phyloP scores from a whole-genome alignment of 2,797 vertebrate genomes.

The Halcyon leucocephala region DNA sequence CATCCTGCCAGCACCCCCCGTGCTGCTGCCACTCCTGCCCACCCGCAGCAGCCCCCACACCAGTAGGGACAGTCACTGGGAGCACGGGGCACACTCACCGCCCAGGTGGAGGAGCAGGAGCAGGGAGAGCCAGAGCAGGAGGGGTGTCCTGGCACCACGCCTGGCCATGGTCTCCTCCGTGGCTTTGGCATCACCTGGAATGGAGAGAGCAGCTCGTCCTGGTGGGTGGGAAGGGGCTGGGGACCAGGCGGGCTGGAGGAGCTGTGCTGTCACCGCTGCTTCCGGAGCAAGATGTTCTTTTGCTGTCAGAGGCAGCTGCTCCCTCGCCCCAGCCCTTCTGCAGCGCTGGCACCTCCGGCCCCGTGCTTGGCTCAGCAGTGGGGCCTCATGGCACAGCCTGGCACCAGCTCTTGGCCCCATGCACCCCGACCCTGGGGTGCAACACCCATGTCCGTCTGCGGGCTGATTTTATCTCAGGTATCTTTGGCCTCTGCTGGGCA shows the following conservation, averaged over 20 bases:
- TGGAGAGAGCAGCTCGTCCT: neutral
- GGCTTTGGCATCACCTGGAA: slow-evolving; percentile 51
- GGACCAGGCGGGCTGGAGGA: neutral
- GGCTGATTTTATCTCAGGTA: neutral
- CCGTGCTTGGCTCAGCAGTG: too few relatives aligned
- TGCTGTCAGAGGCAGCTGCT: neutral
- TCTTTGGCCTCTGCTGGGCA: neutral
- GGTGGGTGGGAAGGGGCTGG: neutral
- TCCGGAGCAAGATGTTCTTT: neutral
- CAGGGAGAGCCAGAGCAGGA: slow-evolving; percentile 21
- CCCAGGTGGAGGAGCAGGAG: slow-evolving; percentile 47
- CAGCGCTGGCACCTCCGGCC: neutral
- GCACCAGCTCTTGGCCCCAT: fast-evolving
- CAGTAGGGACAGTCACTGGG: fast-evolving
- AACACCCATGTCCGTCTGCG: fast-evolving
- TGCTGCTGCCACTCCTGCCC: fast-evolving
- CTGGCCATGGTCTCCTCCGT: slow-evolving; percentile 18
- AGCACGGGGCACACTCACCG: slow-evolving; percentile 47
- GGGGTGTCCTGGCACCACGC: neutral
- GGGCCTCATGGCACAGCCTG: neutral
- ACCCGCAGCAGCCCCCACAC: neutral
- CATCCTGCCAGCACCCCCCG: neutral
- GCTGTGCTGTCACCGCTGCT: neutral
- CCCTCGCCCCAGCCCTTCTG: neutral
- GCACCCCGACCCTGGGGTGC: fast-evolving